phyloP scores from a whole-genome alignment of 1,140 invertebrate species.

The Brachionus koreanus region DNA sequence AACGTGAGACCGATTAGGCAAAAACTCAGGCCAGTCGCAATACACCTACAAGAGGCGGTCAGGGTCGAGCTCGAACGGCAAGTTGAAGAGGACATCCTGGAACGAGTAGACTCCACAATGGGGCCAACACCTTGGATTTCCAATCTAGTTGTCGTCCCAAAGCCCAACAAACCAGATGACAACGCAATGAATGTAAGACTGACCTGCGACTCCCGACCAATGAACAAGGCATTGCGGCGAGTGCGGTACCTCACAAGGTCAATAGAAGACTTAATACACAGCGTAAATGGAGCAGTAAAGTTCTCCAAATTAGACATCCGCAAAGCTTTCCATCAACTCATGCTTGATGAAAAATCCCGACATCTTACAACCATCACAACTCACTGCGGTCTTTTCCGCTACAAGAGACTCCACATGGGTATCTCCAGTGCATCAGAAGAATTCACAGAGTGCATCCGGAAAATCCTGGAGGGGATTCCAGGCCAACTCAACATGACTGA shows the following conservation, averaged over 20 bases:
- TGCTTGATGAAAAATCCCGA: conserved; percentile 37
- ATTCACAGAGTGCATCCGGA: conserved; percentile 45
- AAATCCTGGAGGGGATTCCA: conserved; percentile 44
- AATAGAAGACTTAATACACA: not conserved
- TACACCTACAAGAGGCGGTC: not conserved
- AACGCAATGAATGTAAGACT: not conserved
- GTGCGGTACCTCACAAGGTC: not conserved
- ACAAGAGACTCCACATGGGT: conserved; percentile 56
- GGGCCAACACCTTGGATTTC: not conserved
- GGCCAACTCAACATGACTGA: conserved; percentile 46
- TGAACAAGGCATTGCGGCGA: not conserved
- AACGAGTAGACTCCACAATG: not conserved
- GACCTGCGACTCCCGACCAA: not conserved
- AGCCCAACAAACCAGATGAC: not conserved
- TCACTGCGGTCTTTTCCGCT: conserved; percentile 56
- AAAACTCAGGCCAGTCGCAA: not conserved
- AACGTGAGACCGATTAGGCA: not conserved
- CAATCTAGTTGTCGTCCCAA: not conserved
- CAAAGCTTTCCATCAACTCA: conserved; percentile 14
- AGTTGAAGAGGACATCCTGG: not conserved
- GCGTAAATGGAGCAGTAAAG: not conserved
- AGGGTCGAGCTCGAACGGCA: not conserved
- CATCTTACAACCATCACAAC: conserved; percentile 58
- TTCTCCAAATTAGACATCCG: conserved; percentile 11
- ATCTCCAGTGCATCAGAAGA: conserved; percentile 48